Evolutionary conservation across 2,888 invertebrate genomes (phyloP).

Genomic region (Lithophane socia): DNA sequence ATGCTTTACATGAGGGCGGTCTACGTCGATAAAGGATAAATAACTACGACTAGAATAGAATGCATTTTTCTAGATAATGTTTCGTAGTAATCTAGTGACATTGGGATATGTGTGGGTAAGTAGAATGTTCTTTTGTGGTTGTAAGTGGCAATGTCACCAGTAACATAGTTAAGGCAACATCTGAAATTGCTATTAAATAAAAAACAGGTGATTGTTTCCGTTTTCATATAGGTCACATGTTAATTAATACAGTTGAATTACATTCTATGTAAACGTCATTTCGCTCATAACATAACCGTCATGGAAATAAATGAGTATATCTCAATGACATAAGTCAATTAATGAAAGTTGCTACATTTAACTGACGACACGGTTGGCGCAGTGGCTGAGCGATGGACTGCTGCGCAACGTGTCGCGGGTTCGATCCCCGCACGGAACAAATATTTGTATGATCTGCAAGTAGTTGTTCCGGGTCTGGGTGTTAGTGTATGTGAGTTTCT

Average conservation of each 20-base stretch:
- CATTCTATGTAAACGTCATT: slow-evolving; percentile 11
- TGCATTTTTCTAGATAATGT: slow-evolving; percentile 51
- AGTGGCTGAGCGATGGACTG: too few species aligned
- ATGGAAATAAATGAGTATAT: neutral
- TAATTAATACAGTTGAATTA: slow-evolving; percentile 29
- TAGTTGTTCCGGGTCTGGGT: too few species aligned
- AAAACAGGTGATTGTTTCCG: slow-evolving; percentile 8
- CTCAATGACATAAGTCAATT: slow-evolving; percentile 9
- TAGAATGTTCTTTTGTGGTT: slow-evolving; percentile 4
- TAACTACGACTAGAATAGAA: slow-evolving; percentile 59
- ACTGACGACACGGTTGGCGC: too few species aligned
- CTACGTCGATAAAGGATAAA: slow-evolving; percentile 58
- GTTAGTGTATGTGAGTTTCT: too few species aligned
- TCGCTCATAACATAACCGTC: slow-evolving; percentile 3
- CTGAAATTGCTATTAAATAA: slow-evolving; percentile 11
- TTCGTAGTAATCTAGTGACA: slow-evolving; percentile 44
- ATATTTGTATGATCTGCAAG: too few species aligned
- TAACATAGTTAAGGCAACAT: neutral
- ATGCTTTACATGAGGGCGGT: slow-evolving; percentile 51
- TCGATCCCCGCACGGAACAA: too few species aligned
- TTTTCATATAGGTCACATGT: slow-evolving; percentile 21
- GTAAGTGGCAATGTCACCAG: slow-evolving; percentile 3
- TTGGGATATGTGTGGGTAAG: slow-evolving; percentile 21
- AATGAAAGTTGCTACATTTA: neutral
- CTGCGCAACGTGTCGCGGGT: too few species aligned